Conservation (phyloP, 2,888 invertebrate species). For the Oscheius sp. region DNA sequence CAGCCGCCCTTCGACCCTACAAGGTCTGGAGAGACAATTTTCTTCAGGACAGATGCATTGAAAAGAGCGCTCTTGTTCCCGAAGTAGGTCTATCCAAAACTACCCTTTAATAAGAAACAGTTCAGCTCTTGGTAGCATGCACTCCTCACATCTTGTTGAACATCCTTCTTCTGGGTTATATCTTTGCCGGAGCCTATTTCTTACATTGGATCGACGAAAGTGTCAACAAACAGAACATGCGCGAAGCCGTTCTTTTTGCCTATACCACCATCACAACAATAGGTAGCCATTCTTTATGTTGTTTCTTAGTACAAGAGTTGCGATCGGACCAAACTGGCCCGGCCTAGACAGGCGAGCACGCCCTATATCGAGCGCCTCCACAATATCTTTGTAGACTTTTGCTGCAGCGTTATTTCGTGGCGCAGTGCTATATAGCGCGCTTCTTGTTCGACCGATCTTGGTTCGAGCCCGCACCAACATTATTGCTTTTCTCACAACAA, state of each 20-base stretch:
- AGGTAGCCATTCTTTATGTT: conserved; percentile 38
- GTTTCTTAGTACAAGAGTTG: no score
- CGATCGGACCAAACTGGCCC: no score
- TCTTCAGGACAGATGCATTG: conserved; percentile 54
- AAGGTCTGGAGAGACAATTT: conserved; percentile 55
- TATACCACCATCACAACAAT: conserved; percentile 65
- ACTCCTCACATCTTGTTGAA: conserved; percentile 51
- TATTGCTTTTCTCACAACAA: no score
- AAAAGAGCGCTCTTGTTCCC: conserved; percentile 40
- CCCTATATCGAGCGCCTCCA: no score
- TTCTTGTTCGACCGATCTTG: not conserved
- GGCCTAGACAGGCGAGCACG: no score
- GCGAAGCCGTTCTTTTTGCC: conserved; percentile 54
- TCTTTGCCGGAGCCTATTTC: conserved; percentile 52
- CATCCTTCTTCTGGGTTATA: conserved; percentile 42
- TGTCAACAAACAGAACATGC: conserved; percentile 37
- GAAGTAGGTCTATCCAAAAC: conserved; percentile 42
- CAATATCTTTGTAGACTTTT: no score
- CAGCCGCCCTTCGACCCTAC: conserved; percentile 41
- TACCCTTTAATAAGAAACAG: not conserved
- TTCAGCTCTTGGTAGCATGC: conserved; percentile 46
- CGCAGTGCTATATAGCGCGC: no score
- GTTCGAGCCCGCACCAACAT: no score
- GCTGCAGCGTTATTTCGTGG: no score
- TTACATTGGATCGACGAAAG: conserved; percentile 45